phyloP scores from a whole-genome alignment of 2,888 invertebrate species.

The Agrochola macilenta region DNA sequence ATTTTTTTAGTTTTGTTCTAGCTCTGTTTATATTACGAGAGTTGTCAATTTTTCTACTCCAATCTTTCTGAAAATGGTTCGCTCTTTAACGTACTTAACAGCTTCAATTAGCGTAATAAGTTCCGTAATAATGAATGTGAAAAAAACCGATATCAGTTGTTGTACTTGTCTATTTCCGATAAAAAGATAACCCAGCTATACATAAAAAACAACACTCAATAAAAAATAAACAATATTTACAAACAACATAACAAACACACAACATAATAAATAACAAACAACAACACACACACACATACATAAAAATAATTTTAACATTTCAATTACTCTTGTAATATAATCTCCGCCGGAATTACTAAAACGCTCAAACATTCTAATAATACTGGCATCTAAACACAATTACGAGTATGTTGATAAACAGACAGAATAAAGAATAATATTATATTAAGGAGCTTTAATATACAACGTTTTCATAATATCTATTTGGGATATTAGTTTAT shows the following conservation, averaged over 20 bases:
- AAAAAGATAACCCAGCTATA: background rate
- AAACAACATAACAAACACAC: too few species aligned
- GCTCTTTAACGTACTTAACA: background rate
- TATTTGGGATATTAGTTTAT: background rate
- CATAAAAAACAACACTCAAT: too few species aligned
- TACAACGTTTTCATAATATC: background rate
- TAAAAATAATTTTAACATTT: background rate
- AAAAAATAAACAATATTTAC: too few species aligned
- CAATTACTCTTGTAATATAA: background rate
- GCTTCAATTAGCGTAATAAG: background rate
- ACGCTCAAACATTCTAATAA: constrained; percentile 7
- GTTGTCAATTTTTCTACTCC: too few species aligned
- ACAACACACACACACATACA: too few species aligned
- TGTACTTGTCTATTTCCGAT: background rate
- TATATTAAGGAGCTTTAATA: constrained; percentile 1
- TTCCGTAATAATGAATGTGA: background rate
- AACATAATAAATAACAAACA: too few species aligned
- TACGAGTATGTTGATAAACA: background rate
- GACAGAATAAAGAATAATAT: background rate
- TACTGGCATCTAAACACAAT: background rate
- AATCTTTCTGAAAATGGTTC: background rate
- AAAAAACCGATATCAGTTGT: background rate
- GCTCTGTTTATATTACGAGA: background rate
- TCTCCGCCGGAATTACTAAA: background rate
- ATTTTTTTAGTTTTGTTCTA: background rate